These are phyloP conservation scores for Drosophila varians DNA, from an alignment of 1,140 invertebrate species.

Conservation along the genomic window DNA sequence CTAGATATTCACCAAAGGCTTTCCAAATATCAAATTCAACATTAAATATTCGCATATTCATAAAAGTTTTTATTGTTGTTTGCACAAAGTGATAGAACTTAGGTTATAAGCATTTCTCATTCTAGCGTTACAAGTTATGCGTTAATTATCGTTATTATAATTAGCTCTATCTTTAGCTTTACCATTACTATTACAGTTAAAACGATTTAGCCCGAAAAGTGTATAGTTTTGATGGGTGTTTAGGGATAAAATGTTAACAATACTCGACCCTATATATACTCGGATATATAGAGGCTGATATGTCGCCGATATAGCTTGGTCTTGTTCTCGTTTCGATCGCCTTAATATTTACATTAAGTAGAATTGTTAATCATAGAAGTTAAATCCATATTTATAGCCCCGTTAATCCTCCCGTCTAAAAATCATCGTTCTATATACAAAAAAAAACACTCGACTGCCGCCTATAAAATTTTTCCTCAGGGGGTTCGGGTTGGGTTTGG, in stretches of 20 bases:
- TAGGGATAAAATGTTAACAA: slow-evolving; percentile 34
- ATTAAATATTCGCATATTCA: slow-evolving; percentile 12
- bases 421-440: slow-evolving; percentile 39
- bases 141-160: slow-evolving; percentile 33
- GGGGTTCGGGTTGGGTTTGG: background rate
- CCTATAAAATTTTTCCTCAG: background rate
- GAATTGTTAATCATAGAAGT: slow-evolving; percentile 62
- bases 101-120: slow-evolving; percentile 24
- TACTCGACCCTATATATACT: slow-evolving; percentile 53
- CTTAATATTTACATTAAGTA: slow-evolving; percentile 80
- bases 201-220: slow-evolving; percentile 12
- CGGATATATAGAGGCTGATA: slow-evolving; percentile 63
- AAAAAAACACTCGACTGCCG: slow-evolving; percentile 19
- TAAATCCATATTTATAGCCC: slow-evolving; percentile 16
- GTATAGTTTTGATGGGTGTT: slow-evolving; percentile 11
- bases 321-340: slow-evolving; percentile 40
- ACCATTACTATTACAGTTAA: slow-evolving; percentile 29
- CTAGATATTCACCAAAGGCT: too few relatives aligned
- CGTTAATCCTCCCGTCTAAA: background rate
- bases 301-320: slow-evolving; percentile 61
- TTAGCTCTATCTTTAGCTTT: slow-evolving; percentile 13
- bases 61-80: slow-evolving; percentile 36
- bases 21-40: too few relatives aligned
- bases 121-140: slow-evolving; percentile 24
- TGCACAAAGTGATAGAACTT: slow-evolving; percentile 33